Conservation (phyloP, 2,797 vertebrate species). For the Lepilemur ruficaudatus region DNA sequence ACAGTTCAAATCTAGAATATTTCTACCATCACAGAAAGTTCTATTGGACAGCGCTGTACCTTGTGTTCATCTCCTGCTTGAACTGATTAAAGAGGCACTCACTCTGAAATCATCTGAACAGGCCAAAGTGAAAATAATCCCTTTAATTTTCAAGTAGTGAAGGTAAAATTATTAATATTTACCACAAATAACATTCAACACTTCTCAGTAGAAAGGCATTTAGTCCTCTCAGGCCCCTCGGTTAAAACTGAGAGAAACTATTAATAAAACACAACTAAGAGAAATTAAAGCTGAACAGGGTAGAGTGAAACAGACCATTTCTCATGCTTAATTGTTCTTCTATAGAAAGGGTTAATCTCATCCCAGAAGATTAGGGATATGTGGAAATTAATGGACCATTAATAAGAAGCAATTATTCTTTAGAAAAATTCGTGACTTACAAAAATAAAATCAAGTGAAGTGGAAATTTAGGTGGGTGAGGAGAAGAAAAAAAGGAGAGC, state of each 20-base stretch:
- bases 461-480: constrained; percentile 27
- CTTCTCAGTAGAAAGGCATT: constrained; percentile 21
- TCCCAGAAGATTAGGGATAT: constrained; percentile 32
- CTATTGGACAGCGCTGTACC: neutral
- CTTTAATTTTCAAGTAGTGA: constrained; percentile 43
- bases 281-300: constrained; percentile 24
- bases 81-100: neutral
- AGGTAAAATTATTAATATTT: neutral
- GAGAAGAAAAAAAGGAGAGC: neutral
- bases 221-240: neutral
- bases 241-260: constrained; percentile 22
- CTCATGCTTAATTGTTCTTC: neutral
- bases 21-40: constrained; percentile 9
- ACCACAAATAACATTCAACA: neutral
- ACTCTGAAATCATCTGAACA: constrained; percentile 32
- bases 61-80: neutral
- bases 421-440: neutral
- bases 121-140: constrained; percentile 1
- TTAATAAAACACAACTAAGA: constrained; percentile 3
- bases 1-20: neutral
- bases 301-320: neutral
- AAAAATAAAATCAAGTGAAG: constrained; percentile 64
- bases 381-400: constrained; percentile 54
- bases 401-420: constrained; percentile 61
- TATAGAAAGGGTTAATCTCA: constrained; percentile 31